phyloP scores from a whole-genome alignment of 2,797 vertebrate genomes.

The Spinus pinus region DNA sequence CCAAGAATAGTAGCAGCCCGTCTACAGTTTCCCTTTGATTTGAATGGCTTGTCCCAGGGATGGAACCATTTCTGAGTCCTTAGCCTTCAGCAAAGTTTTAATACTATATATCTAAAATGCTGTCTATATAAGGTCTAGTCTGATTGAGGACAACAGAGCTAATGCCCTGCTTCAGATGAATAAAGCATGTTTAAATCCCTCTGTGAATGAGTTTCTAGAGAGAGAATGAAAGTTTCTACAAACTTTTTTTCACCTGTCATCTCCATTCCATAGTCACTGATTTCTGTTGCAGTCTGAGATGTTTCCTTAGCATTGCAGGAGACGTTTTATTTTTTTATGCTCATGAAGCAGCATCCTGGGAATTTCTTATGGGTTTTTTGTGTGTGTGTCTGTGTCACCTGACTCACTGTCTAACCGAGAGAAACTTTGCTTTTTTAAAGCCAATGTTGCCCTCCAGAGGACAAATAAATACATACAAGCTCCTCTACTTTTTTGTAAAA shows the following conservation, averaged over 20 bases:
- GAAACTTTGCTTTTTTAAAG: not conserved
- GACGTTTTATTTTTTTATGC: not conserved
- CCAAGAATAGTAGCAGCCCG: not conserved
- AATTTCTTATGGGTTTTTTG: not conserved
- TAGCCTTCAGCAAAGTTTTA: not conserved
- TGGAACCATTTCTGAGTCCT: not conserved
- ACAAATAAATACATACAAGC: not conserved
- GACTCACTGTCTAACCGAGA: rapidly evolving
- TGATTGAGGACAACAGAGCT: not conserved
- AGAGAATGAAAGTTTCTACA: not conserved
- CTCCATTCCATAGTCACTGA: not conserved
- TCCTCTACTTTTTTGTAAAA: not conserved
- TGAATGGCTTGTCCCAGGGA: not conserved
- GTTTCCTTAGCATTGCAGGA: not conserved
- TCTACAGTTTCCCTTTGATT: not conserved
- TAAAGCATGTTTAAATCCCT: not conserved
- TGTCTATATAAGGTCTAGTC: not conserved
- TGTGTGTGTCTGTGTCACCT: rapidly evolving
- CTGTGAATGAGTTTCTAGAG: not conserved
- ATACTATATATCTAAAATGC: not conserved
- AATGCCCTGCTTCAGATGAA: not conserved
- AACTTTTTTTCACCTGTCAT: not conserved
- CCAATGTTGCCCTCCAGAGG: slow-evolving; percentile 51
- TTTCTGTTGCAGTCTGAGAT: not conserved
- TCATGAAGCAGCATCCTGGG: not conserved